phyloP scores from a whole-genome alignment of 2,888 invertebrate genomes.

The Papilio gigon region DNA sequence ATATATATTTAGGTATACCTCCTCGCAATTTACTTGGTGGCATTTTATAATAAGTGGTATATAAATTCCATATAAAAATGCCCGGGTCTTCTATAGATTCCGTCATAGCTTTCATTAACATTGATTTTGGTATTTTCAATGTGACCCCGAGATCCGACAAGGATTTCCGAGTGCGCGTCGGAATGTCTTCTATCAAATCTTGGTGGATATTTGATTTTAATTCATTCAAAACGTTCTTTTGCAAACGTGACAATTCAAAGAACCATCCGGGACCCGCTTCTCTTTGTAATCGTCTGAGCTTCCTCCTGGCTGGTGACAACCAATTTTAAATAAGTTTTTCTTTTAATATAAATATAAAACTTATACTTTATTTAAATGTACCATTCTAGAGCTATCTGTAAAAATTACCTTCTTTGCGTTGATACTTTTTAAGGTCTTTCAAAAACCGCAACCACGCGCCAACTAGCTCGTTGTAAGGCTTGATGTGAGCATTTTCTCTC shows the following conservation, averaged over 20 bases:
- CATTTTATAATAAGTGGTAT: slow-evolving; percentile 61
- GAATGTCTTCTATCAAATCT: slow-evolving; percentile 70
- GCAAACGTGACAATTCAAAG: slow-evolving; percentile 63
- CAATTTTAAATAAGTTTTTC: background rate
- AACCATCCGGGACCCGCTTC: slow-evolving; percentile 73
- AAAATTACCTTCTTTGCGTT: slow-evolving; percentile 61
- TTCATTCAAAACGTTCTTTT: slow-evolving; percentile 57
- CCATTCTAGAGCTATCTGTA: background rate
- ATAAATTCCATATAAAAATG: slow-evolving; percentile 75
- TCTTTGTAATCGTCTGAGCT: slow-evolving; percentile 53
- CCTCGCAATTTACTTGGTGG: slow-evolving; percentile 61
- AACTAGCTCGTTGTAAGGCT: slow-evolving; percentile 73
- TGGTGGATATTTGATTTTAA: slow-evolving; percentile 67
- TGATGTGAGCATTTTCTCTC: slow-evolving; percentile 60
- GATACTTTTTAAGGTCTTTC: slow-evolving; percentile 61
- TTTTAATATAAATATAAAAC: background rate
- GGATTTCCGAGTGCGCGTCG: slow-evolving; percentile 59
- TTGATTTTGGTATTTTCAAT: slow-evolving; percentile 54
- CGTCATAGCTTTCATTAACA: slow-evolving; percentile 65
- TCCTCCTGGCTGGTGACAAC: slow-evolving; percentile 58
- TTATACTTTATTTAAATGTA: background rate
- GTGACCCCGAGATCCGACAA: slow-evolving; percentile 67
- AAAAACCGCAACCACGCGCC: slow-evolving; percentile 69
- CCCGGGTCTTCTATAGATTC: slow-evolving; percentile 66
- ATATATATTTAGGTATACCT: no score